phyloP scores from a whole-genome alignment of 2,797 vertebrate genomes.

The Enteromius anoplus region DNA sequence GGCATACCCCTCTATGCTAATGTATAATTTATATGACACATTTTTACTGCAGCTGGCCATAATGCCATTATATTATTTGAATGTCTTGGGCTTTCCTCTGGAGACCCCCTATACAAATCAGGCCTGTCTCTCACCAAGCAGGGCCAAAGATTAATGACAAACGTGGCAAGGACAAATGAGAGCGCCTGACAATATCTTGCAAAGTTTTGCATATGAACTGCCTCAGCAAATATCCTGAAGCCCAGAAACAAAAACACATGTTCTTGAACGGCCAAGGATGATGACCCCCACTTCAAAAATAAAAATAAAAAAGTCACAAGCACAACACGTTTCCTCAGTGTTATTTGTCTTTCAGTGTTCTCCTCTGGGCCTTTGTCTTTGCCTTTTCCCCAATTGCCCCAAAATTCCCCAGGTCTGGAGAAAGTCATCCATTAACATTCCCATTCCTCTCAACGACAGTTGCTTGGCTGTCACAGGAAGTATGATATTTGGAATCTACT shows the following conservation, averaged over 20 bases:
- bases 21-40: constrained; percentile 82
- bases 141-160: constrained; percentile 85
- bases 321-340: not conserved
- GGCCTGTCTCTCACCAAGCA: constrained; percentile 67
- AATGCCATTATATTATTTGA: constrained; percentile 81
- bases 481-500: not conserved
- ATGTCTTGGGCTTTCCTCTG: constrained; percentile 73
- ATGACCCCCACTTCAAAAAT: constrained; percentile 49
- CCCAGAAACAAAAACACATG: constrained; percentile 68
- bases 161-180: constrained; percentile 83
- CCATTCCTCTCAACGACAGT: constrained; percentile 19
- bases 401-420: constrained; percentile 1
- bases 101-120: constrained; percentile 75
- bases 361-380: not conserved
- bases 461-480: constrained; percentile 20
- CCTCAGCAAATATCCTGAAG: constrained; percentile 70
- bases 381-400: not conserved
- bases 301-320: not conserved
- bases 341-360: not conserved
- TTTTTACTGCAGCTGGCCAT: constrained; percentile 71
- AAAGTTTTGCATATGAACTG: constrained; percentile 72
- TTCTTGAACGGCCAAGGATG: constrained; percentile 61
- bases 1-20: constrained; percentile 68
- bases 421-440: not conserved
- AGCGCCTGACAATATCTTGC: constrained; percentile 65